Percentiles rank a stretch among this genome's conserved stretches.
Conservation (phyloP, 2,113 vertebrate genomes). For the Grallaria varia region DNA sequence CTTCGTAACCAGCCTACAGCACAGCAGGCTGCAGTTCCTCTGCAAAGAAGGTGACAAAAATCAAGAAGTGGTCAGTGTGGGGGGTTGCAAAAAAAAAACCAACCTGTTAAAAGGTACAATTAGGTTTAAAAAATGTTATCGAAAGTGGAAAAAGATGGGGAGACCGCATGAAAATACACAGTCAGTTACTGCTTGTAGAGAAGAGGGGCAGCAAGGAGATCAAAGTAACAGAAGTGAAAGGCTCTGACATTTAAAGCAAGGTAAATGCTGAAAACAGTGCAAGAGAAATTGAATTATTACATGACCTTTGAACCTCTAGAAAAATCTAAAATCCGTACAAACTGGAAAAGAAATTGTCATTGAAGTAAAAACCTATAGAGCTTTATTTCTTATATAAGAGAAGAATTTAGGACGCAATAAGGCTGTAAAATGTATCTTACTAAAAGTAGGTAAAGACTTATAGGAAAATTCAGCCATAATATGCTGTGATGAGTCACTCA, state of each 20-base stretch:
- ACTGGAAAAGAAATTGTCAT: neutral
- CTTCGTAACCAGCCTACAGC: neutral
- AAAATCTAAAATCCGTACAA: neutral
- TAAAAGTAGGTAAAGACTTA: neutral
- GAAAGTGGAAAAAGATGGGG: neutral
- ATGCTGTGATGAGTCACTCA: neutral
- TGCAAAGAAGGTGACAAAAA: neutral
- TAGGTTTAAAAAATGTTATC: neutral
- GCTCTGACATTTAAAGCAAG: slow-evolving; percentile 30
- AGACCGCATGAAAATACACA: neutral
- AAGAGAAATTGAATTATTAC: neutral
- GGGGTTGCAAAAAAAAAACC: neutral
- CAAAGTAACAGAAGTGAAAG: slow-evolving; percentile 50
- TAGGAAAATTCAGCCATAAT: neutral
- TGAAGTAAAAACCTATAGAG: neutral
- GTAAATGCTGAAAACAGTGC: neutral
- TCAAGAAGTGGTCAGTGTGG: slow-evolving; percentile 27
- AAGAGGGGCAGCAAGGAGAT: neutral
- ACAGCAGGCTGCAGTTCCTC: slow-evolving; percentile 12
- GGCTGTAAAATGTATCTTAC: neutral
- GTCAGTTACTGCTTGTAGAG: neutral
- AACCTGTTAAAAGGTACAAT: neutral
- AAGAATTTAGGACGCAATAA: neutral
- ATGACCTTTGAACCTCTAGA: neutral
- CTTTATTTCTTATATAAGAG: neutral